Base-by-base conservation (phyloP, 2,113 vertebrate species). In the Lipotes vexillifer region DNA sequence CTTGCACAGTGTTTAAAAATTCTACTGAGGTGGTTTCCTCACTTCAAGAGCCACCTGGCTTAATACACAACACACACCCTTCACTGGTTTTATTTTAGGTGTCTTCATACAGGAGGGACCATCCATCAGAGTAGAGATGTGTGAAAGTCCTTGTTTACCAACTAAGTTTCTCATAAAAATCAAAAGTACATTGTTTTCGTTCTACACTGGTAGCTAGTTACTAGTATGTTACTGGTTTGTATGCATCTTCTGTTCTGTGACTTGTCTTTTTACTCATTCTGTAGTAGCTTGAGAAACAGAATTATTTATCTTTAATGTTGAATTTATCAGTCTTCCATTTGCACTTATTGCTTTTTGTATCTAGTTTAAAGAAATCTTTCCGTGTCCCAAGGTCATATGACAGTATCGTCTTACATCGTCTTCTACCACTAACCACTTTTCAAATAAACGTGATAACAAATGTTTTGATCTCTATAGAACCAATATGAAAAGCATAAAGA, bases 401-500 rank as follows among this genome's bases (percentile, higher is more conserved):
- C 65, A 23, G 25, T 52, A 52, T 0, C 36, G 1, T 89, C 5
- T 83, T 15, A 8, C 3, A 21, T 83, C 29, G 21, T 71, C 29
- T 77, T 29, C 23, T 46, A 5, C 6, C 88, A 33, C 68, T 80
- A 77, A 29, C n/a, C 29, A 49, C 27, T 84, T 71, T 80, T 84
- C 25, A 81, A 10, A 11, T 95, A 78, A 77, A 36, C 52, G 10
- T 36, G 57, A 2, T 90, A 31, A 77, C 21, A 82, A 29, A 17
- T 72, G 1, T 86, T 2, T 85, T 97, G 72, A 23, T 93, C 52
- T 97, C 94, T 98, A 8, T 97, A 99, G 99, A 99, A 99, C 97
- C 99, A 99, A 86, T 99, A 99, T 44, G 99, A 99, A 98, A 99
- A 99, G 98, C 99, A 99, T 98, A 99, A 99, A 98, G 99, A 99